Base-by-base conservation (phyloP, 2,888 invertebrate genomes). In the Agriotes lineatus region DNA sequence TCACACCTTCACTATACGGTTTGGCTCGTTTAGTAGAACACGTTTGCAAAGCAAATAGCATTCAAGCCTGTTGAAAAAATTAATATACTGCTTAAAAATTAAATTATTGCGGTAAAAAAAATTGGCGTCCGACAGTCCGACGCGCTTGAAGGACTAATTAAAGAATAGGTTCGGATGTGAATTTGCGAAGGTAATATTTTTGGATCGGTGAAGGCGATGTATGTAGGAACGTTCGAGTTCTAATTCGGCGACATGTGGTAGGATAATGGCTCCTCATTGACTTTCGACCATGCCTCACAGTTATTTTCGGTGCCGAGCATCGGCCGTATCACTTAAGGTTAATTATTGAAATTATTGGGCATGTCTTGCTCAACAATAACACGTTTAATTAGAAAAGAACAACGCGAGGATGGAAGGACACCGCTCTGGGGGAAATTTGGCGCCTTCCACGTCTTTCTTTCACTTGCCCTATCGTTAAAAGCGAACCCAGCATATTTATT, bases 41-140 rank as follows among this genome's bases (percentile, higher is more conserved):
- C 20, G n/a, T 22, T 48, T 48, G 6, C 19, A 22, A 22, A 20
- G 22, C 19, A 48, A 12, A n/a, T n/a, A n/a, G n/a, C 16, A 48
- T 3, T 48, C 1, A 14, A 19, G n/a, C 16, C 12, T 16, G 16
- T 48, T 48, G 12, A 52, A 52, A 52, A 52, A 52, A 52, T 33
- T 52, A 52, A 52, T 33, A 52, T 52, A 33, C 33, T 33, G 52
- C 18, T 52, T 52, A 52, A 52, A 52, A 52, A 52, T 52, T 52
- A 52, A 52, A 52, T 48, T 48, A 52, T 52, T 33, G 10, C 30
- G 5, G 25, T 6, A 52, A 52, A 52, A 52, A 52, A 52, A 33
- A 33, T 52, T 64, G 68, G 68, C 68, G 68, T 68, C 68, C 63
- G 68, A 57, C 68, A 59, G 68, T 63, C 68, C 68, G 68, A 63